phyloP scores from a whole-genome alignment of 2,113 vertebrate genomes.

The Pseudolaguvia tuberculata region DNA sequence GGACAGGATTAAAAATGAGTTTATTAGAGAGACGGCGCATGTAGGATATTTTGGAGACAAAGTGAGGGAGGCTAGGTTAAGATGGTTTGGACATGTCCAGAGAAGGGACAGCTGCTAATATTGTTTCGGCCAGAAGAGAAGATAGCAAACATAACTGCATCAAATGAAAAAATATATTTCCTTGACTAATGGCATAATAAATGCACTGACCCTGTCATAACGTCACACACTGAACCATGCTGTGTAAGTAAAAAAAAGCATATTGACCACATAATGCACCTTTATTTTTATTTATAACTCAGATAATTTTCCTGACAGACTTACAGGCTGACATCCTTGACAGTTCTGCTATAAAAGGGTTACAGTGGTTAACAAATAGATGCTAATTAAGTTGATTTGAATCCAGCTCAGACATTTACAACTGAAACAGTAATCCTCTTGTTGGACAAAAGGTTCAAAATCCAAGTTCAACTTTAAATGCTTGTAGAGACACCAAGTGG shows the following conservation, averaged over 20 bases:
- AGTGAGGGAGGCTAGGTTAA: no score
- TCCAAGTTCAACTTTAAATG: constrained; percentile 1
- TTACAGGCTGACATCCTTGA: constrained; percentile 25
- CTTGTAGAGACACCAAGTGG: constrained; percentile 60
- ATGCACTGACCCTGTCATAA: not conserved
- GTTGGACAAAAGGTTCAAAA: not conserved
- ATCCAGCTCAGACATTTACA: constrained; percentile 26
- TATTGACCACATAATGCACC: not conserved
- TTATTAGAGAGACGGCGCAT: no score
- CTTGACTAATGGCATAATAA: not conserved
- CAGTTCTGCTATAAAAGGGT: constrained; percentile 20
- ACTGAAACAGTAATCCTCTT: constrained; percentile 25
- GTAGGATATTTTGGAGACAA: no score
- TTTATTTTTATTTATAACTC: constrained; percentile 2
- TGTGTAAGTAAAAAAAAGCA: not conserved
- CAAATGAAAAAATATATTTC: no score
- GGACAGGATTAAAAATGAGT: no score
- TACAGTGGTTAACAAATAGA: constrained; percentile 29
- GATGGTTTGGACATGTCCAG: no score
- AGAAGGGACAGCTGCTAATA: no score
- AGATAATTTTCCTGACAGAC: constrained; percentile 30
- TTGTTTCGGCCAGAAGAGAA: no score
- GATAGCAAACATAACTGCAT: no score
- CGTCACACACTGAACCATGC: constrained; percentile 2
- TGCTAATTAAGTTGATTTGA: constrained; percentile 39